Evolutionary conservation across 1,140 invertebrate species (phyloP), one percentile per base, ranked within the genome.

Genomic region (Aphis craccivora): DNA sequence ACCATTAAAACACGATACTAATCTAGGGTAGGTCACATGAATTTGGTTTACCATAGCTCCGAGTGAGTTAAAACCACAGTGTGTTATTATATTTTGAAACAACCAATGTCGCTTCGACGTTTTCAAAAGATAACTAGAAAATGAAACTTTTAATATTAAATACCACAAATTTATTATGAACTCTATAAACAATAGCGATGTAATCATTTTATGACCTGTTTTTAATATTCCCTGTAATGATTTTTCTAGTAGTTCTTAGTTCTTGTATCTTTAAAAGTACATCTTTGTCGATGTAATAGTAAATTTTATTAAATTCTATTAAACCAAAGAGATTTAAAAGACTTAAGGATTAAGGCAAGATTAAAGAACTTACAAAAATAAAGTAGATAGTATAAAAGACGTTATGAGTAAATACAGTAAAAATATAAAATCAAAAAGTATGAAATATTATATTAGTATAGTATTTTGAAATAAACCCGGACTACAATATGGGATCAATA

Each of bases 81-180:
- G 45, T 87, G 14, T 48, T 87, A 87, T 87, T 87, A 51, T n/a
- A 87, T 87, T 48, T 87, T 23, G n/a, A 87, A 87, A 87, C 45
- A 87, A 87, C 48, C 84, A 87, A 51, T 87, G 48, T 87, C 7
- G 25, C 37, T 43, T 40, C 22, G 37, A n/a, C 60, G 22, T 23
- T 84, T 84, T 43, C 3, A 40, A 48, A 87, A 87, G 86, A 87
- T 30, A 51, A 51, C 8, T 18, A 14, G 37, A 43, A 43, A 18
- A 30, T 25, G 43, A 40, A 86, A 86, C 43, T 45, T 86, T 30
- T 45, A 76, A n/a, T n/a, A 76, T 86, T 86, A 86, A 43, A 23
- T 45, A 86, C 37, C 30, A 86, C 25, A 45, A 86, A 45, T 45
- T 18, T 45, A 5, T 0, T 86, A 30, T 86, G 18, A 30, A 45